These are phyloP conservation scores for Drosophila prolongata DNA, from an alignment of 2,888 invertebrate species.

Conservation along the genomic window DNA sequence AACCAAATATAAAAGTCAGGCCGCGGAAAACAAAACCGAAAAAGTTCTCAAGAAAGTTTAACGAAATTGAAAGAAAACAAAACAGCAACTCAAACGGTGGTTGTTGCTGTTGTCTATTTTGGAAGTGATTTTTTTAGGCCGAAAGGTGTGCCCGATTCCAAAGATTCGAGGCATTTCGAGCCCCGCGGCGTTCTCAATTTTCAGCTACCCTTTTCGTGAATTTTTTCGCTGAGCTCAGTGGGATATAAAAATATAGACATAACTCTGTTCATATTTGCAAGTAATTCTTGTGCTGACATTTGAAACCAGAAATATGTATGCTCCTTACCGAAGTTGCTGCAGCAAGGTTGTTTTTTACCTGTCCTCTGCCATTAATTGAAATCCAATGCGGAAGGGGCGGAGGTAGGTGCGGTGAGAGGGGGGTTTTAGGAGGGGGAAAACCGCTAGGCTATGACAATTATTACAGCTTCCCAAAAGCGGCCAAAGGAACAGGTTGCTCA, in stretches of 20 bases:
- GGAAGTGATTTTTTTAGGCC: conserved; percentile 40
- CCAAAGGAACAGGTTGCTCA: conserved; percentile 60
- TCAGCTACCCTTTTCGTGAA: conserved; percentile 37
- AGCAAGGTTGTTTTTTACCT: conserved; percentile 37
- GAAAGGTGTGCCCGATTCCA: conserved; percentile 46
- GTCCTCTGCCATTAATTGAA: conserved; percentile 67
- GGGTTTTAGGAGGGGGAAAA: conserved; percentile 31
- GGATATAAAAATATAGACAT: conserved; percentile 34
- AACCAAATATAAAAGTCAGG: conserved; percentile 29
- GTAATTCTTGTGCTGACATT: conserved; percentile 58
- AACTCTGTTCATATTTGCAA: conserved; percentile 42
- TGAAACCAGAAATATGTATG: conserved; percentile 69
- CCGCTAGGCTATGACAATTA: conserved; percentile 69
- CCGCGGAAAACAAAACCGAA: conserved; percentile 30
- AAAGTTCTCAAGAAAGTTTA: conserved; percentile 70
- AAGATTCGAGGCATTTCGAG: conserved; percentile 33
- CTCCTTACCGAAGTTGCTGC: conserved; percentile 36
- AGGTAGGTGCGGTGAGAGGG: neutral
- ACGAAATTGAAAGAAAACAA: conserved; percentile 45
- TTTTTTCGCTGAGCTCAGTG: conserved; percentile 31
- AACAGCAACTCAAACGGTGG: conserved; percentile 54
- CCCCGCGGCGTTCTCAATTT: conserved; percentile 39
- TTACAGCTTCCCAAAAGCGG: conserved; percentile 53
- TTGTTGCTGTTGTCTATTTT: conserved; percentile 36
- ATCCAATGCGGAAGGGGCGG: conserved; percentile 78